Evolutionary conservation across 2,888 invertebrate genomes (phyloP).

Genomic region (Baccha elongata): DNA sequence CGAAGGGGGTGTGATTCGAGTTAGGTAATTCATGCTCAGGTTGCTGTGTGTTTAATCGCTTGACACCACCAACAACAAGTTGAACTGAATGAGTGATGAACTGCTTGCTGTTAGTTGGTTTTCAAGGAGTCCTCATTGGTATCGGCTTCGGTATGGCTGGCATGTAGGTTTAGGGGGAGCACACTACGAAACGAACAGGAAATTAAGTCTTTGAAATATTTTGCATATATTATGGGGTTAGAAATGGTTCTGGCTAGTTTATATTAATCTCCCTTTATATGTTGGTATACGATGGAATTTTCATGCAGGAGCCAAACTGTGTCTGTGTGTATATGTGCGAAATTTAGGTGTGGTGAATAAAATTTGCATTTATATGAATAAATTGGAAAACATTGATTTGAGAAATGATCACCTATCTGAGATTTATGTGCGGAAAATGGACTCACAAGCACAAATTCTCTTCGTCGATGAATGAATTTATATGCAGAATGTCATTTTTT

Average conservation of each 20-base stretch:
- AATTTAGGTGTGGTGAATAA: constrained; percentile 69
- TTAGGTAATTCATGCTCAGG: constrained; percentile 68
- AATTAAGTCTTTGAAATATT: constrained; percentile 73
- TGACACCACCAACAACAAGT: constrained; percentile 72
- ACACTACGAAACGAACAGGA: constrained; percentile 53
- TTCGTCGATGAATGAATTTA: constrained; percentile 24
- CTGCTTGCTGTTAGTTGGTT: constrained; percentile 44
- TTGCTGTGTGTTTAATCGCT: constrained; percentile 73
- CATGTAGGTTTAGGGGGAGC: too few species aligned
- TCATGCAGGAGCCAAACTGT: not conserved
- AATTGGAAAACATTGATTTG: constrained; percentile 70
- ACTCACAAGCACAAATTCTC: constrained; percentile 3
- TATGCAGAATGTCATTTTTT: constrained; percentile 35
- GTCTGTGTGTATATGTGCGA: not conserved
- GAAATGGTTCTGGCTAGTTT: too few species aligned
- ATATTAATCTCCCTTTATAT: too few species aligned
- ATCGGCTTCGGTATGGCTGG: not conserved
- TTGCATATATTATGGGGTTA: constrained; percentile 50
- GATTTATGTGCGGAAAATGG: constrained; percentile 71
- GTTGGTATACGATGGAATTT: too few species aligned
- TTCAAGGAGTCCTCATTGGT: not conserved
- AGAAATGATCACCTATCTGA: constrained; percentile 55
- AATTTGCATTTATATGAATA: constrained; percentile 73
- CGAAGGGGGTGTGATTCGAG: constrained; percentile 53
- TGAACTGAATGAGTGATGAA: constrained; percentile 70